These are phyloP conservation scores for Trogon melanurus DNA, from an alignment of 2,113 vertebrate species.

Conservation along the genomic window DNA sequence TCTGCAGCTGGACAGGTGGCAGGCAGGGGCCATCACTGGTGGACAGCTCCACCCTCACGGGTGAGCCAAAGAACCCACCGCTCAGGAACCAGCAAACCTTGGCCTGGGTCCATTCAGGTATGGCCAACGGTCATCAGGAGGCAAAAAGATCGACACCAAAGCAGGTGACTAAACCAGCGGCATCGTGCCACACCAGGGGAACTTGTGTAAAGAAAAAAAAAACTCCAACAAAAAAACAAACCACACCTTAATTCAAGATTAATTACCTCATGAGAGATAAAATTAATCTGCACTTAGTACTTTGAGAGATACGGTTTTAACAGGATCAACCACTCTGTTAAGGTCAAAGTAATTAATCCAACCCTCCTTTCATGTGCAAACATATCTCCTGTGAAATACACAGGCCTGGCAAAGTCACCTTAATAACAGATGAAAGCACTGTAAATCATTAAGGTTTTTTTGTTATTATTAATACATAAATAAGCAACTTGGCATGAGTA, in stretches of 20 bases:
- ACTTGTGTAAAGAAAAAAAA: neutral
- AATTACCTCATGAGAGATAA: neutral
- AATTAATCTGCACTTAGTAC: neutral
- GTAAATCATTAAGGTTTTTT: neutral
- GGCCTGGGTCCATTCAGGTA: neutral
- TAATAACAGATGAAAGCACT: neutral
- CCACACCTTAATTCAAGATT: neutral
- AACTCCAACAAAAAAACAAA: too few species aligned
- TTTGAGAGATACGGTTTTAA: neutral
- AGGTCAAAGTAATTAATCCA: neutral
- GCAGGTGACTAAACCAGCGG: neutral
- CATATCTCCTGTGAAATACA: neutral
- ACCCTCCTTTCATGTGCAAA: neutral
- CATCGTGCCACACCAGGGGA: neutral
- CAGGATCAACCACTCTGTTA: neutral
- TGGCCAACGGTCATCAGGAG: neutral
- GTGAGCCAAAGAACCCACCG: neutral
- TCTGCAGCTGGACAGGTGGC: neutral
- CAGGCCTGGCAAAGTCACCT: neutral
- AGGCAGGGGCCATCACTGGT: neutral
- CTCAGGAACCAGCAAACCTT: neutral
- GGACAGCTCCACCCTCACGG: neutral
- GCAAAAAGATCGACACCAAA: neutral
- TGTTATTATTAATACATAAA: neutral
- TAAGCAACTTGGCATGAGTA: neutral